Percentiles rank a stretch among this genome's conserved stretches.
Evolutionary conservation across 92 coral and sea anemone species (phyloP).

Genomic region (Zoanthus solanderi): DNA sequence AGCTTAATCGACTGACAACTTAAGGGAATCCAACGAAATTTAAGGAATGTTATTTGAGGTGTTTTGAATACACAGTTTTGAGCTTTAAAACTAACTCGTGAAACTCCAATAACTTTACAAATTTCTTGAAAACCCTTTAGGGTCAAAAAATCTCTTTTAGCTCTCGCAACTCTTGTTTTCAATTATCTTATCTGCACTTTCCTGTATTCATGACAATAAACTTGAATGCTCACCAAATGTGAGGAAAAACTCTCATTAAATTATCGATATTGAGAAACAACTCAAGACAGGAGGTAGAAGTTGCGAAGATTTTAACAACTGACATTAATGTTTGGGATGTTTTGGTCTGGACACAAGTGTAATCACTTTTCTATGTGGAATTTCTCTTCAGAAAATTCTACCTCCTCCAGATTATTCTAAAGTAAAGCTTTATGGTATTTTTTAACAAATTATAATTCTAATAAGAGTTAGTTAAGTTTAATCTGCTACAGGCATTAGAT

Average conservation of each 20-base stretch:
- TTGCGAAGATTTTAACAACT: not conserved
- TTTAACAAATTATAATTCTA: conserved; percentile 38
- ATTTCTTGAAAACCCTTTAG: no score
- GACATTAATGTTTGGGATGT: conserved; percentile 10
- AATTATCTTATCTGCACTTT: no score
- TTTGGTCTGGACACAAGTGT: conserved; percentile 4
- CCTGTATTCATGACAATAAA: no score
- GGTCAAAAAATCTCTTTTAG: no score
- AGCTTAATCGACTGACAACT: not conserved
- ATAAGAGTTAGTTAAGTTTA: not conserved
- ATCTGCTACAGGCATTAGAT: conserved; percentile 1
- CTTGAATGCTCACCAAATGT: no score
- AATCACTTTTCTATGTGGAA: conserved; percentile 27
- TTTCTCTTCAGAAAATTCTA: not conserved
- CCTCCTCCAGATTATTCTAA: conserved; percentile 13
- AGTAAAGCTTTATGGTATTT: conserved; percentile 3
- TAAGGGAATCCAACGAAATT: not conserved
- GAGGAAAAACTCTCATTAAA: no score
- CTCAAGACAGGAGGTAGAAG: conserved; percentile 11
- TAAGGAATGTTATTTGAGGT: not conserved
- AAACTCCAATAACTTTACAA: no score
- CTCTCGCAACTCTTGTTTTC: no score
- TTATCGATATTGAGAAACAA: not conserved
- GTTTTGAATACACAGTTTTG: not conserved
- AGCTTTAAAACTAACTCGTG: not conserved